A percentile compares a stretch with the other conserved stretches of the same genome.
Evolutionary conservation across 2,888 invertebrate species (phyloP).

Genomic region (Noctua janthina): DNA sequence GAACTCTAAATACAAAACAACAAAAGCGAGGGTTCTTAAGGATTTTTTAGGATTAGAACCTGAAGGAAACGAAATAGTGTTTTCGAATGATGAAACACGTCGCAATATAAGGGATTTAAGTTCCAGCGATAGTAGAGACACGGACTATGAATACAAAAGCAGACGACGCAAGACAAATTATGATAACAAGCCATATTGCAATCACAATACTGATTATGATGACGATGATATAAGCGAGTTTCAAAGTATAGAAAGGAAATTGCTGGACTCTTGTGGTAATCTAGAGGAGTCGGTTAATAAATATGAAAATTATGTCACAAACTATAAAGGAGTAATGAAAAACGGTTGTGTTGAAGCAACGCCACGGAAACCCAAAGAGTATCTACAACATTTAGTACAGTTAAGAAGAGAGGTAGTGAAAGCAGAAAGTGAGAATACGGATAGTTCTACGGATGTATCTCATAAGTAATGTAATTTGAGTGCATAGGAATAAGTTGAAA

Average conservation of each 20-base stretch:
- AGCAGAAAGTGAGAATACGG: slow-evolving; percentile 84
- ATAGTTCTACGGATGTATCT: slow-evolving; percentile 66
- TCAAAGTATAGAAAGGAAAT: slow-evolving; percentile 76
- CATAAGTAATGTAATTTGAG: slow-evolving; percentile 50
- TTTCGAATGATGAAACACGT: slow-evolving; percentile 57
- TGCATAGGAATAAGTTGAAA: slow-evolving; percentile 23
- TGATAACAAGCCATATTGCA: slow-evolving; percentile 42
- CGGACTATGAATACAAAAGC: slow-evolving; percentile 58
- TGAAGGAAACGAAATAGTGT: slow-evolving; percentile 39
- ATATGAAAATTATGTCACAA: slow-evolving; percentile 79
- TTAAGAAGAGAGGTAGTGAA: slow-evolving; percentile 89
- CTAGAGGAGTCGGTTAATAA: slow-evolving; percentile 78
- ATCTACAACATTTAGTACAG: slow-evolving; percentile 90
- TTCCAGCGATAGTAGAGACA: slow-evolving; percentile 68
- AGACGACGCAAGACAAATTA: slow-evolving; percentile 36
- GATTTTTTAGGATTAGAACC: slow-evolving; percentile 75
- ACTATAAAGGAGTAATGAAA: slow-evolving; percentile 65
- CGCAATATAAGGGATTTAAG: slow-evolving; percentile 64
- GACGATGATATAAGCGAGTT: slow-evolving; percentile 67
- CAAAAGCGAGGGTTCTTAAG: slow-evolving; percentile 73
- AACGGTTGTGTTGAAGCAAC: slow-evolving; percentile 34
- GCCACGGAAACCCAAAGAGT: slow-evolving; percentile 88
- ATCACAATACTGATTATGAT: slow-evolving; percentile 57
- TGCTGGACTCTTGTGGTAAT: slow-evolving; percentile 79
- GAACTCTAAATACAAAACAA: slow-evolving; percentile 71